Evolutionary conservation across 2,113 vertebrate genomes (phyloP), one percentile per base, ranked within the genome.

Genomic region (Anolis sagrei): DNA sequence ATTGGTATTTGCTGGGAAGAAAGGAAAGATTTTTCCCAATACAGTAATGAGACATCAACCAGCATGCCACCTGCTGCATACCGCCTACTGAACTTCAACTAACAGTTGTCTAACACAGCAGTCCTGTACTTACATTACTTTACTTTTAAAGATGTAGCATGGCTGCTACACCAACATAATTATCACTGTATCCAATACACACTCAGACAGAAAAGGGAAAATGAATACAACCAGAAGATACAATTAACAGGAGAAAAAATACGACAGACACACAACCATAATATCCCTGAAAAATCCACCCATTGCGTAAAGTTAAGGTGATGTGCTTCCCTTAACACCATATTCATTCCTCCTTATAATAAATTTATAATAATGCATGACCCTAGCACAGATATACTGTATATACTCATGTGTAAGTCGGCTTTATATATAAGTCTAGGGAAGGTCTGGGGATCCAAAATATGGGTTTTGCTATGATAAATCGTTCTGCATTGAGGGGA

Each of bases 41-140:
- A 88, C 69, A 90, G 91, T 88, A 95, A 91, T 78, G 88, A 85
- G 21, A 89, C 70, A 84, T 81, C 69, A 84, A 32, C 34, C 80
- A 84, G 51, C n/a, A n/a, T n/a, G n/a, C n/a, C n/a, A n/a, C n/a
- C n/a, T n/a, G n/a, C 39, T 44, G 39, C 19, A 32, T 36, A 77
- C 84, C 61, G 88, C 36, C 29, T 27, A 70, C 0, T 76, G 89
- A 87, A 88, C 86, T 89, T 92, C 86, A 85, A 79, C 82, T 92
- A 88, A 85, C 74, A 82, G 68, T 79, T 80, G 68, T 66, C 85
- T 74, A 86, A 34, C n/a, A 32, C 1, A 32, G n/a, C 29, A 58
- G 58, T 79, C 36, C 61, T 66, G 36, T 80, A 29, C 13, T 61
- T 5, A 34, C 32, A 78, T 34, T 78, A 23, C n/a, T 34, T 13